A percentile compares a stretch with the other conserved stretches of the same genome.
Conservation (phyloP, 2,113 vertebrate genomes). For the Silurus asotus region DNA sequence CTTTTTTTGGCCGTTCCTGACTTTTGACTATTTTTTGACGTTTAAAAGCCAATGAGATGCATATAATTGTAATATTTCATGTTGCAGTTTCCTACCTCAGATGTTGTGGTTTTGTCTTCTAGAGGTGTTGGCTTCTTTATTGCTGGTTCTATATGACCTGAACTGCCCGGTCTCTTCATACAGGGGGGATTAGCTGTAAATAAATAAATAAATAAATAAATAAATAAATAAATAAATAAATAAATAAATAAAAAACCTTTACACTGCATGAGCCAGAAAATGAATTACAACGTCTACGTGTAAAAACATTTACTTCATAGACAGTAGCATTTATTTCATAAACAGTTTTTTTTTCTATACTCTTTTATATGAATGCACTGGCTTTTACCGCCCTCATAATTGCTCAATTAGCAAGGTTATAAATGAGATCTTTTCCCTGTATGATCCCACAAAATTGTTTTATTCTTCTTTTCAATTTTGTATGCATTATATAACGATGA, state of each 20-base stretch:
- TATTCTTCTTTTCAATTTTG: not conserved
- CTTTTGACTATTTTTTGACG: no score
- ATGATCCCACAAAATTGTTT: not conserved
- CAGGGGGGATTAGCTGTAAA: conserved; percentile 73
- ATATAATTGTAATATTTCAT: not conserved
- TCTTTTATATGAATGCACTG: not conserved
- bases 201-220: conserved; percentile 10
- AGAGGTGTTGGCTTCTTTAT: conserved; percentile 65
- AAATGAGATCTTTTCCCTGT: not conserved
- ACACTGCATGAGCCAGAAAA: not conserved
- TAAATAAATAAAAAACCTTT: conserved; percentile 46
- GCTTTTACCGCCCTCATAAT: not conserved
- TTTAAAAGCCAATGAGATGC: not conserved
- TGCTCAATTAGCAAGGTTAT: not conserved
- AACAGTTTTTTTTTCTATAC: not conserved
- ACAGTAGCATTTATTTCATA: not conserved
- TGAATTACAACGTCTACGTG: not conserved
- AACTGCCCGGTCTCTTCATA: conserved; percentile 73
- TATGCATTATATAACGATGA: not conserved
- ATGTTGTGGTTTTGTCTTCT: conserved; percentile 59
- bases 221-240: no score
- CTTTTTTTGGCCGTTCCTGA: not conserved
- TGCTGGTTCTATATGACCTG: conserved; percentile 63
- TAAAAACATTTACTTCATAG: not conserved
- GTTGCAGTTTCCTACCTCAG: conserved; percentile 62